A percentile compares a stretch with the other conserved stretches of the same genome.
Conservation (phyloP, 2,113 vertebrate species). For the Motacilla tschutschensis region DNA sequence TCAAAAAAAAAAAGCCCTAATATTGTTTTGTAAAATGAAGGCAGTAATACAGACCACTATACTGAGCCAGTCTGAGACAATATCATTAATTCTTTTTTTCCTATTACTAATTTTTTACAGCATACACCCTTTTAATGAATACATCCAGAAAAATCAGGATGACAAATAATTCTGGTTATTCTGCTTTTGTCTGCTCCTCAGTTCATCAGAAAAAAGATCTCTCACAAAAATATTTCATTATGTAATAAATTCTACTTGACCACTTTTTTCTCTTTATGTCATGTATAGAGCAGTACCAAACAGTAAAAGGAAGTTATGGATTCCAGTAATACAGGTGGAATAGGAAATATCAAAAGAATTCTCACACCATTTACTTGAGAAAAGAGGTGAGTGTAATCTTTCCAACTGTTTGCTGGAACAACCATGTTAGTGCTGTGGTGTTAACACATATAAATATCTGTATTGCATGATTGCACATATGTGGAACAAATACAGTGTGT, state of each 20-base stretch:
- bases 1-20: not conserved
- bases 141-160: not conserved
- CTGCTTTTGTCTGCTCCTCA: slow-evolving; percentile 35
- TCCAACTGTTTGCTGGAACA: not conserved
- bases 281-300: slow-evolving; percentile 43
- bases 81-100: not conserved
- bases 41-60: not conserved
- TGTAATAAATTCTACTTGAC: slow-evolving; percentile 25
- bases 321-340: not conserved
- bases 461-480: not conserved
- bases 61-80: not conserved
- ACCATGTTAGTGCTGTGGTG: not conserved
- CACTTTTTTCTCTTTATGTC: slow-evolving; percentile 35
- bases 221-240: slow-evolving; percentile 15
- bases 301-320: not conserved
- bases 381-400: not conserved
- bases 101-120: not conserved
- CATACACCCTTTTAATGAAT: not conserved
- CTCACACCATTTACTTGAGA: not conserved
- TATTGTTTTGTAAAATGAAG: not conserved
- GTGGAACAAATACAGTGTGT: not conserved
- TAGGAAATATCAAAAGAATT: not conserved
- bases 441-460: not conserved
- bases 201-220: slow-evolving; percentile 28
- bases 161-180: slow-evolving; percentile 11